Base-by-base conservation (phyloP, 2,888 invertebrate genomes). In the Rhyacophila evoluta region DNA sequence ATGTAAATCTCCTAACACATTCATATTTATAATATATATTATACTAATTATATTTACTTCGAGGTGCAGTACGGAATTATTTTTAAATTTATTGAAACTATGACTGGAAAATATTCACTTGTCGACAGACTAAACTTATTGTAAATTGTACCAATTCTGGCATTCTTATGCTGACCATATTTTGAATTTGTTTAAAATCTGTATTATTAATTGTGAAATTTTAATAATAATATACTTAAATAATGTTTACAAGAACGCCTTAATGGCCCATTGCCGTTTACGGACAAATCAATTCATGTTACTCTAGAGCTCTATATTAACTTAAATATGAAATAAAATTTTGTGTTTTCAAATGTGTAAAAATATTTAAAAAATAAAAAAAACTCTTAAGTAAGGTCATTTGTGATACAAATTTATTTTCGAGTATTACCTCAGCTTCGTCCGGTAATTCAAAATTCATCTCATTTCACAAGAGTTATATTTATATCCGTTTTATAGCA, bases 231-330 rank as follows among this genome's bases (percentile, higher is more conserved):
- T n/a, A n/a, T n/a, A n/a, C n/a, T n/a, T n/a, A n/a, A 69, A 69
- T 69, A 33, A 28, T 33, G 28, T 69, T 55, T 55, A 55, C 55
- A 19, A 55, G 19, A 19, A 55, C 55, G 55, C 55, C 55, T 55
- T 55, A 19, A 55, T 55, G 55, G 55, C 55, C 55, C 55, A 55
- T 55, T 55, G 55, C 55, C 69, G 69, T 69, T 69, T 69, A 69
- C 28, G 69, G 69, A 69, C 69, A 69, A 69, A 69, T 69, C 69
- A 69, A 69, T 69, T 69, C 69, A 69, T 69, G 69, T 69, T 69
- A 69, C 55, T 55, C 55, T 69, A 69, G 69, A 69, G 69, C 69
- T 69, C 69, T 69, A 69, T 69, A 27, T 33, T 69, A 69, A 12
- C n/a, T 5, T 41, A 12, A 33, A 55, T 55, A 25, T 55, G 55